A percentile compares a stretch with the other conserved stretches of the same genome.
Evolutionary conservation across 2,888 invertebrate genomes (phyloP).

Genomic region (Empis stercorea): DNA sequence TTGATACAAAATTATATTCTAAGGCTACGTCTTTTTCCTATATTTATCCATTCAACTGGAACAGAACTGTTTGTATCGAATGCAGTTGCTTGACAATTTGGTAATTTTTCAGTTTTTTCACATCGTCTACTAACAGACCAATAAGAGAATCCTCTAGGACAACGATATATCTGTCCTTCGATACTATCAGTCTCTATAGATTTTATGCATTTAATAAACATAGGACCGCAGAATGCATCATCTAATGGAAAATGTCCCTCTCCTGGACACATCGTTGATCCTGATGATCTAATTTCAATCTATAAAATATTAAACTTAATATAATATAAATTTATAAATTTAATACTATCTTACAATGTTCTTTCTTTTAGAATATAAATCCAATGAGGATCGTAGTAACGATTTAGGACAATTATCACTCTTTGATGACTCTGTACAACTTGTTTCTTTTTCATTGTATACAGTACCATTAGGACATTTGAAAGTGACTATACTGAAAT

Average conservation of each 20-base stretch:
- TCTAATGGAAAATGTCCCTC: slow-evolving; percentile 59
- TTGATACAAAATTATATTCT: slow-evolving; percentile 13
- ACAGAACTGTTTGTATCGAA: slow-evolving; percentile 21
- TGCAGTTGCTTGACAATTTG: slow-evolving; percentile 39
- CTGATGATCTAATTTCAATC: slow-evolving; percentile 47
- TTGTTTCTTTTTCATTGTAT: slow-evolving; percentile 56
- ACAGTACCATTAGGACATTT: slow-evolving; percentile 66
- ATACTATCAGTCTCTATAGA: slow-evolving; percentile 38
- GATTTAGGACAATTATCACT: slow-evolving; percentile 29
- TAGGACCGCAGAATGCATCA: slow-evolving; percentile 51
- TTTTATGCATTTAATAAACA: slow-evolving; percentile 58
- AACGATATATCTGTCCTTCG: slow-evolving; percentile 59
- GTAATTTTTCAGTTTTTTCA: slow-evolving; percentile 48
- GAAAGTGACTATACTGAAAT: slow-evolving; percentile 59
- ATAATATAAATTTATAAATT: not conserved
- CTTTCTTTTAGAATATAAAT: slow-evolving; percentile 19
- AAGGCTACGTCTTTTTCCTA: slow-evolving; percentile 30
- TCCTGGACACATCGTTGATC: slow-evolving; percentile 46
- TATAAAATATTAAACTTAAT: slow-evolving; percentile 31
- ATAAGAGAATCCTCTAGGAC: slow-evolving; percentile 62
- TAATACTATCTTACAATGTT: slow-evolving; percentile 21
- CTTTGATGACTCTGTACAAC: slow-evolving; percentile 51
- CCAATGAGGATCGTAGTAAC: slow-evolving; percentile 16
- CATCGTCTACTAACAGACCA: slow-evolving; percentile 68
- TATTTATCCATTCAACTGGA: slow-evolving; percentile 33